These are phyloP conservation scores for Tauraco erythrolophus DNA, from an alignment of 2,113 vertebrate species.

Conservation along the genomic window DNA sequence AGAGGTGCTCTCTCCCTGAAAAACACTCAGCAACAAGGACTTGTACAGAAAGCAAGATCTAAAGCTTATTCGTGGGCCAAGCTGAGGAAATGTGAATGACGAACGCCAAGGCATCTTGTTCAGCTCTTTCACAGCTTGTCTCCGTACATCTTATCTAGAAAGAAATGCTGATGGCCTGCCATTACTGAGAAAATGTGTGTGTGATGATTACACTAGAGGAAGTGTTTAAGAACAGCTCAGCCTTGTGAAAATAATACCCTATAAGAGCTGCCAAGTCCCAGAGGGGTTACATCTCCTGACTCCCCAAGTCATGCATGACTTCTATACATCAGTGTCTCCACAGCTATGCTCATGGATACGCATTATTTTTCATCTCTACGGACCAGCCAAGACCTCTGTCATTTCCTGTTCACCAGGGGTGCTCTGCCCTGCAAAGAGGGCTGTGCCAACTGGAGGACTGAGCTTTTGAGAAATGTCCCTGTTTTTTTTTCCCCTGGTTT, in stretches of 20 bases:
- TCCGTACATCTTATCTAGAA: not conserved
- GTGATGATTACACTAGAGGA: not conserved
- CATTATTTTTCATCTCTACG: not conserved
- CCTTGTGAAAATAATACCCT: not conserved
- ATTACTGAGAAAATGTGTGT: not conserved
- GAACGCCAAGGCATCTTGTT: not conserved
- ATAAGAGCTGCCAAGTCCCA: not conserved
- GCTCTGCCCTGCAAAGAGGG: not conserved
- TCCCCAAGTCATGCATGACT: not conserved
- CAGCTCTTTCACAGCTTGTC: conserved; percentile 9
- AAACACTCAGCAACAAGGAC: not conserved
- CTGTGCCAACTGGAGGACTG: rapidly evolving
- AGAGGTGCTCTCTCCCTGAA: not conserved
- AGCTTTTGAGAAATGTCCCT: not conserved
- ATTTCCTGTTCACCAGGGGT: not conserved
- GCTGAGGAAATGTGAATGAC: not conserved
- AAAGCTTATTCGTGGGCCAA: not conserved
- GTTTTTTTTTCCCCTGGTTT: not conserved
- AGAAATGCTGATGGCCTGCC: conserved; percentile 12
- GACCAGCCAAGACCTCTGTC: not conserved
- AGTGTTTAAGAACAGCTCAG: not conserved
- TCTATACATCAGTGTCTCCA: not conserved
- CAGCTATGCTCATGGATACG: not conserved
- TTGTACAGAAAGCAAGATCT: not conserved
- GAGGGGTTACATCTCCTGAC: not conserved